Percentiles rank a stretch among this genome's conserved stretches.
These are phyloP conservation scores for Acanthisitta chloris DNA, from an alignment of 2,113 vertebrate genomes.

Conservation along the genomic window DNA sequence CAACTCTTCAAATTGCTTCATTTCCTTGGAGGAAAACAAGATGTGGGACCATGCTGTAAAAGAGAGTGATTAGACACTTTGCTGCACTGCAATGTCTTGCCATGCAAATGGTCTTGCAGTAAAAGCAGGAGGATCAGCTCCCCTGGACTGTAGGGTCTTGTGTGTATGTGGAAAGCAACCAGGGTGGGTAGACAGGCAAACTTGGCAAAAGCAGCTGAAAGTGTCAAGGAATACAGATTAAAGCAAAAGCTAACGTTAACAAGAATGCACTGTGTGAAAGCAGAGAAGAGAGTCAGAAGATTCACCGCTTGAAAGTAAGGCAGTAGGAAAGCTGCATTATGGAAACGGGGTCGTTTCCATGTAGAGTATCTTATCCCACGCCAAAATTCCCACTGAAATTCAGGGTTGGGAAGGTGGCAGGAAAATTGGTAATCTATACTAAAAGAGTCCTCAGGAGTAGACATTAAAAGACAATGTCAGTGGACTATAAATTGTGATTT, in stretches of 20 bases:
- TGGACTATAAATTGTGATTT: not conserved
- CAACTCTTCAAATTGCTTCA: not conserved
- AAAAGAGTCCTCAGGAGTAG: not conserved
- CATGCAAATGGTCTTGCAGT: not conserved
- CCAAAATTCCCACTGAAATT: not conserved
- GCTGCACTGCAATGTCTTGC: not conserved
- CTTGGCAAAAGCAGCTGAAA: not conserved
- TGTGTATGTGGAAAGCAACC: not conserved
- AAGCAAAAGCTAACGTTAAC: not conserved
- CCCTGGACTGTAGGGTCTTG: not conserved
- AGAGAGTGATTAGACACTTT: not conserved
- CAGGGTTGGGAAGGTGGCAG: not conserved
- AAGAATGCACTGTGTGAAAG: not conserved
- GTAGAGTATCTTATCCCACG: not conserved
- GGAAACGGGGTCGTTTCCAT: not conserved
- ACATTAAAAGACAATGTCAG: not conserved
- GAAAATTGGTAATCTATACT: not conserved
- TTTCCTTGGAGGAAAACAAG: not conserved
- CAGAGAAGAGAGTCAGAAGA: not conserved
- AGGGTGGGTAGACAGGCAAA: not conserved
- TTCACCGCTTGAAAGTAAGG: not conserved
- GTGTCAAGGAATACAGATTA: not conserved
- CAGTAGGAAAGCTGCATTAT: not conserved
- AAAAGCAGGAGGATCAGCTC: not conserved
- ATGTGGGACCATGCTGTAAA: accelerated